These are phyloP conservation scores for Gymnoscopelus microlampas DNA, from an alignment of 2,797 vertebrate species.

Conservation along the genomic window DNA sequence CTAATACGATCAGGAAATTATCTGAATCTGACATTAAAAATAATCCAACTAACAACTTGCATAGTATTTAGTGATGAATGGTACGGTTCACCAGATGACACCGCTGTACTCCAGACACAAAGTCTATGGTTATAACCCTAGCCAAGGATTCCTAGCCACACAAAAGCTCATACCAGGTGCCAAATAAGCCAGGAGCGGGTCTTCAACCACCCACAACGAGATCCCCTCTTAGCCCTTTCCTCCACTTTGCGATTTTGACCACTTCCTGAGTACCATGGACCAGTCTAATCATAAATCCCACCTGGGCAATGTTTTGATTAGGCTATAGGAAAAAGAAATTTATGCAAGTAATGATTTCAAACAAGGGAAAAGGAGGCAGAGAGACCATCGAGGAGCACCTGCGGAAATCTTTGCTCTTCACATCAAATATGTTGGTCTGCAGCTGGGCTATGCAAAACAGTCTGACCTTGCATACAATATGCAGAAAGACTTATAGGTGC, in stretches of 20 bases:
- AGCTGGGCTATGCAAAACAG: slow-evolving; percentile 12
- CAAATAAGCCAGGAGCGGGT: slow-evolving; percentile 64
- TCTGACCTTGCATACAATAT: not conserved
- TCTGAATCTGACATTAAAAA: slow-evolving; percentile 73
- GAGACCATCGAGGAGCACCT: slow-evolving; percentile 18
- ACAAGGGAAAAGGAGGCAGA: slow-evolving; percentile 9
- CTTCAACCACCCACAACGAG: slow-evolving; percentile 57
- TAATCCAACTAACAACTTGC: slow-evolving; percentile 76
- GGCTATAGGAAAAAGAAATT: slow-evolving; percentile 27
- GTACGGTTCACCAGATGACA: slow-evolving; percentile 75
- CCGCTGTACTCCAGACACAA: slow-evolving; percentile 66
- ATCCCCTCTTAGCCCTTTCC: slow-evolving; percentile 34
- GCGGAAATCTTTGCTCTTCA: slow-evolving; percentile 18
- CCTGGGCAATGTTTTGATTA: slow-evolving; percentile 26
- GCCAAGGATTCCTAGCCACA: slow-evolving; percentile 50
- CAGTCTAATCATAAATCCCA: slow-evolving; percentile 39
- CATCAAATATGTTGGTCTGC: slow-evolving; percentile 34
- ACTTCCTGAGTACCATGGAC: slow-evolving; percentile 33
- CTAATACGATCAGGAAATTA: slow-evolving; percentile 74
- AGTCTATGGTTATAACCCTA: slow-evolving; percentile 47
- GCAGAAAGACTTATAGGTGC: slow-evolving; percentile 2
- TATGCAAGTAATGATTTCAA: slow-evolving; percentile 34
- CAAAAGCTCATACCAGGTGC: slow-evolving; percentile 64
- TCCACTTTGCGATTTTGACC: slow-evolving; percentile 44
- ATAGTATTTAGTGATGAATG: slow-evolving; percentile 76